Base-by-base conservation (phyloP, 2,888 invertebrate species). In the Stenolophus ochropezus region DNA sequence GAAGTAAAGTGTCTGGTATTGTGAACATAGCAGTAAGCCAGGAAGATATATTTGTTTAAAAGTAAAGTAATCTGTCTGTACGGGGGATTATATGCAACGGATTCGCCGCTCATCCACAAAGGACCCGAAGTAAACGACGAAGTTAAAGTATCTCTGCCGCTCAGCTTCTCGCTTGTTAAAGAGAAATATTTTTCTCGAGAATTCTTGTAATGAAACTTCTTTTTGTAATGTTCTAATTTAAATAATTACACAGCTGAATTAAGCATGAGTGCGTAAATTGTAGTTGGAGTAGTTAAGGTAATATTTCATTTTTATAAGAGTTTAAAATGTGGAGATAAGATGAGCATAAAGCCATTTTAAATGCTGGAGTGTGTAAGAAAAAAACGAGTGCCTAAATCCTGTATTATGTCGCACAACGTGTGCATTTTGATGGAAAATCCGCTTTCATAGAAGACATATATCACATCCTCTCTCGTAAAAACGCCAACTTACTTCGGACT, bases 381-480 rank as follows among this genome's bases (percentile, higher is more conserved):
- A 69, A 33, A 69, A 69, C 65, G 33, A 69, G 6, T 33, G 16
- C 18, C 65, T 69, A 69, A 69, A 69, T 69, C 65, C 65, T 69
- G 33, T 69, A 69, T 69, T 69, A 69, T 69, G 65, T 69, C 65
- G 65, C 27, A 69, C 65, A 69, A 69, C 65, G 65, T 69, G 65
- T 69, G 65, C 65, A 69, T 69, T 69, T 69, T 69, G 65, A 69
- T 69, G 65, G 65, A 69, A 69, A 69, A 69, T 69, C 65, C 65
- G 65, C 65, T 69, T 69, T 69, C 65, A 69, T 69, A 18, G 65
- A 69, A 16, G 18, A 33, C 65, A 69, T 69, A 69, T 69, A 69
- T 69, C 65, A 69, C 33, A 42, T 33, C 18, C 2, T 16, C 14
- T 69, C 65, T 69, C 33, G 18, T 33, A 69, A 69, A 69, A 65